A percentile compares a stretch with the other conserved stretches of the same genome.
Evolutionary conservation across 2,888 invertebrate species (phyloP).

Genomic region (Malthinus seriepunctatus): DNA sequence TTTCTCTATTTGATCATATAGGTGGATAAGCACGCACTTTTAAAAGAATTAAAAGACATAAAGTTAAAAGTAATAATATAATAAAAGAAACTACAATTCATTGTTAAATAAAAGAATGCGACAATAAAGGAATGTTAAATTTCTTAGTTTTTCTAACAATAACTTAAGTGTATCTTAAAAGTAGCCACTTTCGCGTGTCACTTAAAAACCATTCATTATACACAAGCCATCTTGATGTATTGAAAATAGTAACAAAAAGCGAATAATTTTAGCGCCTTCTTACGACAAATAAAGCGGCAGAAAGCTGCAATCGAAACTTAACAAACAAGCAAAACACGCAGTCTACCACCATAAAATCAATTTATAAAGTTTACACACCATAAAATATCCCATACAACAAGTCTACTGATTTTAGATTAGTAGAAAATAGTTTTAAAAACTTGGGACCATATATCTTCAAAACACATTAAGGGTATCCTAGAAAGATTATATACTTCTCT

Average conservation of each 20-base stretch:
- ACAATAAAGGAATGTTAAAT: background rate
- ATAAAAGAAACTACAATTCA: conserved; percentile 6
- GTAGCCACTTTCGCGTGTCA: conserved; percentile 26
- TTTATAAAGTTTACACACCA: conserved; percentile 43
- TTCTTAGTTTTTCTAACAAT: background rate
- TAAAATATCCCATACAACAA: conserved; percentile 40
- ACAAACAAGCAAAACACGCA: conserved; percentile 18
- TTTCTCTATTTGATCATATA: too few species aligned
- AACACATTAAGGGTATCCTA: conserved; percentile 29
- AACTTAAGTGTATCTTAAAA: conserved; percentile 7
- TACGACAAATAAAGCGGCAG: conserved; percentile 35
- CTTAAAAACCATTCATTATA: conserved; percentile 34
- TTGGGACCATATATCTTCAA: conserved; percentile 36
- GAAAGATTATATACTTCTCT: conserved; percentile 24
- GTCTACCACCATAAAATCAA: conserved; percentile 37
- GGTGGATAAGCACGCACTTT: background rate
- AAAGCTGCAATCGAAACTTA: conserved; percentile 10
- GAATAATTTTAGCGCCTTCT: conserved; percentile 29
- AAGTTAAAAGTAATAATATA: background rate
- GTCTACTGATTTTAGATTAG: conserved; percentile 35
- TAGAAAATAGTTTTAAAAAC: conserved; percentile 33
- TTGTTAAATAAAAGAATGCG: background rate
- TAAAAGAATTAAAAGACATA: background rate
- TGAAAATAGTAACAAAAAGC: conserved; percentile 26
- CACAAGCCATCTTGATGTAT: background rate